Conservation (phyloP, 2,113 vertebrate species). For the Crypturellus undulatus region DNA sequence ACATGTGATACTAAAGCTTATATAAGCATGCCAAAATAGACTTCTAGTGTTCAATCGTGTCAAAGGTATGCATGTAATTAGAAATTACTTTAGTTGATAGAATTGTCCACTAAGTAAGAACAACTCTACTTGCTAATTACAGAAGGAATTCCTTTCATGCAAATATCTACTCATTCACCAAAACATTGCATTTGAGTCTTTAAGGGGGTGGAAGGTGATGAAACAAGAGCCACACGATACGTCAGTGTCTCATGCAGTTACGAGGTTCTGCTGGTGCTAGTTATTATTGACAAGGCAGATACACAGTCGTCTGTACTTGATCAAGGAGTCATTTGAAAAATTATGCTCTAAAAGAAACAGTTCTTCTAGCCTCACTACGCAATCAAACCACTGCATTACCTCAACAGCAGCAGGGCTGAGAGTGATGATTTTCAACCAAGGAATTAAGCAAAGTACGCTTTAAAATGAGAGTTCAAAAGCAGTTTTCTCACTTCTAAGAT, state of each 20-base stretch:
- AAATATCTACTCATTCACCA: background rate
- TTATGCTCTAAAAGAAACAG: constrained; percentile 56
- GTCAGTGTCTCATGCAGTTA: background rate
- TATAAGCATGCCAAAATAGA: background rate
- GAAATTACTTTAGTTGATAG: background rate
- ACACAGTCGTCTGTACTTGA: background rate
- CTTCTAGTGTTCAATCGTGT: background rate
- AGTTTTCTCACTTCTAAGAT: background rate
- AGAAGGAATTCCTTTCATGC: background rate
- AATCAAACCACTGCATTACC: constrained; percentile 1
- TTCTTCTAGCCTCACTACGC: constrained; percentile 17
- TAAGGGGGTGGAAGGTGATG: constrained; percentile 2
- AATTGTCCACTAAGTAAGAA: background rate
- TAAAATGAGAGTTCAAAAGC: background rate
- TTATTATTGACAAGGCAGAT: constrained; percentile 45
- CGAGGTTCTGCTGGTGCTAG: background rate
- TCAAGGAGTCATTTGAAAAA: constrained; percentile 25
- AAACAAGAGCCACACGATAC: background rate
- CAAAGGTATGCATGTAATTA: background rate
- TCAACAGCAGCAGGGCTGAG: background rate
- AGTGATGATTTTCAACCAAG: background rate
- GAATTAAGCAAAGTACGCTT: background rate
- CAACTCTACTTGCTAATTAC: background rate
- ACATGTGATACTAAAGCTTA: background rate
- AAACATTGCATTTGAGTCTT: background rate